phyloP scores from a whole-genome alignment of 2,888 invertebrate genomes.

The Heterodera filipjevi region DNA sequence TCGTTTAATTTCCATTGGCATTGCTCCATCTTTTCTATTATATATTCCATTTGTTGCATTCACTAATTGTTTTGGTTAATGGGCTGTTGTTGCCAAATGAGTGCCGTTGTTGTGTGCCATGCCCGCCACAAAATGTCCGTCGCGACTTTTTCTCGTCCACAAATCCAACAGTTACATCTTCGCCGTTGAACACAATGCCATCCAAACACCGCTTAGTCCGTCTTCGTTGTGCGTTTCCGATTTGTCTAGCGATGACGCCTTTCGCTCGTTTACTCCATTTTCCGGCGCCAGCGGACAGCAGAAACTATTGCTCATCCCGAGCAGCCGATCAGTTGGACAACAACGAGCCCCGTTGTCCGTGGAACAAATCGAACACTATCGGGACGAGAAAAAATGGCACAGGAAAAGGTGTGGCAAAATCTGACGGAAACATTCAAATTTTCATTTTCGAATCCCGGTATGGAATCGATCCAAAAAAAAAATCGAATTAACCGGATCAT shows the following conservation, averaged over 20 bases:
- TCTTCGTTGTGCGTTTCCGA: constrained; percentile 40
- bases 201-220: constrained; percentile 31
- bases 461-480: constrained; percentile 8
- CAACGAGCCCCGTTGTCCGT: constrained; percentile 41
- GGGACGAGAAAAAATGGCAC: constrained; percentile 51
- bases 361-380: constrained; percentile 46
- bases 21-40: too few relatives aligned
- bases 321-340: too few relatives aligned
- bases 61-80: neutral
- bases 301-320: constrained; percentile 24
- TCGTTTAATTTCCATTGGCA: too few relatives aligned
- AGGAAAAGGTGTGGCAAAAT: constrained; percentile 41
- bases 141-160: neutral
- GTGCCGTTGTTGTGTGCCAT: neutral
- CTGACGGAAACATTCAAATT: neutral
- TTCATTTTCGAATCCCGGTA: neutral
- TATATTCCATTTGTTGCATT: neutral
- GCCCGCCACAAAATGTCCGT: neutral
- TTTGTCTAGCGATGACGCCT: neutral
- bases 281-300: neutral
- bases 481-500: too few relatives aligned
- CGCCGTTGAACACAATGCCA: constrained; percentile 47
- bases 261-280: constrained; percentile 20
- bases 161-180: constrained; percentile 62
- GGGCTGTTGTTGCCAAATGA: neutral